Evolutionary conservation across 2,113 vertebrate genomes (phyloP).

Genomic region (Colistium nudipinnis): DNA sequence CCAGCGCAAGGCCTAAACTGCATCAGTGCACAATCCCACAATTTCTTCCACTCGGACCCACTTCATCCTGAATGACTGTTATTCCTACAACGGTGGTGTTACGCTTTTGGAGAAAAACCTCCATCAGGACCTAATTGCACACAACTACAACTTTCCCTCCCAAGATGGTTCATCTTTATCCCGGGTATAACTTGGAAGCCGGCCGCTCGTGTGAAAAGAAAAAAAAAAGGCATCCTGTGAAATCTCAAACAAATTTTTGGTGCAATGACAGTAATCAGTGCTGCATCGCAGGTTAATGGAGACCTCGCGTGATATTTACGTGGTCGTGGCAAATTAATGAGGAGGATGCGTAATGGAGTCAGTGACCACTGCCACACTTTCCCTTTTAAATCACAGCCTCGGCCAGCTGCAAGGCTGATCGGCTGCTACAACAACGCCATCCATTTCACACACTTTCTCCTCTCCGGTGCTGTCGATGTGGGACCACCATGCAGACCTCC

Average conservation of each 20-base stretch:
- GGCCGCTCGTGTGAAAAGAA: background rate
- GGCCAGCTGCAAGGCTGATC: slow-evolving; percentile 42
- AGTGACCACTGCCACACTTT: slow-evolving; percentile 68
- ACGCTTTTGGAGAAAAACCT: slow-evolving; percentile 4
- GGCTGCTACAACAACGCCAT: slow-evolving; percentile 20
- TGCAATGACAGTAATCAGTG: background rate
- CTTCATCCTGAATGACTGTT: slow-evolving; percentile 1
- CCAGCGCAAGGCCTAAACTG: slow-evolving; percentile 2
- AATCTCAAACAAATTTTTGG: background rate
- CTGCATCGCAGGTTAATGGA: slow-evolving; percentile 10
- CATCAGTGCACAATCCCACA: slow-evolving; percentile 20
- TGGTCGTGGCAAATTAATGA: slow-evolving; percentile 64
- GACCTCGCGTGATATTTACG: slow-evolving; percentile 38
- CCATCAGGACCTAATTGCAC: background rate
- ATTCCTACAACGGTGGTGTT: background rate
- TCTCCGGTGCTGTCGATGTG: background rate
- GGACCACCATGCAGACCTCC: slow-evolving; percentile 11
- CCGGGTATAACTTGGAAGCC: slow-evolving; percentile 43
- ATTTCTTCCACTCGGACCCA: background rate
- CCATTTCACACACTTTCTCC: background rate
- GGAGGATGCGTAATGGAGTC: slow-evolving; percentile 70
- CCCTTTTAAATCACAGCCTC: slow-evolving; percentile 45
- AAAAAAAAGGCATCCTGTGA: background rate
- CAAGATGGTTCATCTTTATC: background rate
- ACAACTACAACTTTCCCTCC: background rate